Percentiles rank a stretch among this genome's conserved stretches.
These are phyloP conservation scores for Drosophila kanapiae DNA, from an alignment of 1,140 invertebrate species.

Conservation along the genomic window DNA sequence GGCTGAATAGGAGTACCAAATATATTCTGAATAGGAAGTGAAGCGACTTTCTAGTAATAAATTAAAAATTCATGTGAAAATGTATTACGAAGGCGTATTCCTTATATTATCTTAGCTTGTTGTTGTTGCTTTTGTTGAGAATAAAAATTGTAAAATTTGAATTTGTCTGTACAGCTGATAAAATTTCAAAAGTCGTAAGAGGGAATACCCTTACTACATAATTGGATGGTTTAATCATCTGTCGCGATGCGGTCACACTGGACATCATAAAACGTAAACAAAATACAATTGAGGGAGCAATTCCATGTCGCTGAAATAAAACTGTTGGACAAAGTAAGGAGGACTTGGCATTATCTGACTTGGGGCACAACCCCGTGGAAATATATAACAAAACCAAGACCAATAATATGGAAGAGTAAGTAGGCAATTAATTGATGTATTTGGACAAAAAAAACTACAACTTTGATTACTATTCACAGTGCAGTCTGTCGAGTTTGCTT, in stretches of 20 bases:
- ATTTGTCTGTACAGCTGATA: background rate
- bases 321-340: no score
- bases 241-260: background rate
- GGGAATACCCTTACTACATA: background rate
- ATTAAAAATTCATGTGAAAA: no score
- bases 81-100: no score
- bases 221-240: background rate
- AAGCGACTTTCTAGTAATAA: no score
- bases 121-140: background rate
- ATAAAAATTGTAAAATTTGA: background rate
- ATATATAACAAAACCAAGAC: no score
- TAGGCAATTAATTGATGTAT: background rate
- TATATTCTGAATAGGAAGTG: no score
- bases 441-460: no score
- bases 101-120: background rate
- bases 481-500: slow-evolving; percentile 1
- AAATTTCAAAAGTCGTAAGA: background rate
- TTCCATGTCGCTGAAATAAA: background rate
- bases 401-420: background rate
- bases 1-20: no score
- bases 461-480: background rate
- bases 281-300: background rate
- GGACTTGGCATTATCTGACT: no score
- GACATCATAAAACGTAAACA: background rate
- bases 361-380: background rate